phyloP scores from a whole-genome alignment of 2,797 vertebrate species.

The Schizopygopsis pylzovi region DNA sequence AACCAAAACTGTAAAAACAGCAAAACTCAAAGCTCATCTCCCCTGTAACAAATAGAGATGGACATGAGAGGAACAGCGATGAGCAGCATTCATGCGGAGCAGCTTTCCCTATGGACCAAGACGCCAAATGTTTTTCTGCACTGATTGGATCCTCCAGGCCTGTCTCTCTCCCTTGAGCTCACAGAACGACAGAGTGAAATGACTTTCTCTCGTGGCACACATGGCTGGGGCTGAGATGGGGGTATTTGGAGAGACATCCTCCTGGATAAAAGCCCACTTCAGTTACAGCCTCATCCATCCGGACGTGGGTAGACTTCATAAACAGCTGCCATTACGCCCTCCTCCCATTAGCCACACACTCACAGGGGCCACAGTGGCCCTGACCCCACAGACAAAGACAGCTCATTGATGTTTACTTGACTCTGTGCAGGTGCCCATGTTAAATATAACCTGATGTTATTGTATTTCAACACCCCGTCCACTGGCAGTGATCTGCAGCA shows the following conservation, averaged over 20 bases:
- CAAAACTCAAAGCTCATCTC: slow-evolving; percentile 31
- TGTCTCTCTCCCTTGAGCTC: slow-evolving; percentile 61
- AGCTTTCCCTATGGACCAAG: slow-evolving; percentile 61
- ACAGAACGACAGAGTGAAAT: slow-evolving; percentile 57
- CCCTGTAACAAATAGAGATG: slow-evolving; percentile 24
- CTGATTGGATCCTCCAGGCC: slow-evolving; percentile 67
- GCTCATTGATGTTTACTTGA: slow-evolving; percentile 15
- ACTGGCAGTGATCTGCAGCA: slow-evolving; percentile 19
- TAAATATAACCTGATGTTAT: slow-evolving; percentile 8
- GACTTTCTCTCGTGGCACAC: slow-evolving; percentile 51
- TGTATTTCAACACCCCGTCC: slow-evolving; percentile 31
- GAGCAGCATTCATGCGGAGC: slow-evolving; percentile 62
- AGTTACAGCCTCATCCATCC: slow-evolving; percentile 65
- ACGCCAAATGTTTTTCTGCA: slow-evolving; percentile 53
- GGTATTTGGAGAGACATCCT: slow-evolving; percentile 72
- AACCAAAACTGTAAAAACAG: slow-evolving; percentile 33
- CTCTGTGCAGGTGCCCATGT: slow-evolving; percentile 9
- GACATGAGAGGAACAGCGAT: slow-evolving; percentile 34
- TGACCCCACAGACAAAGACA: neutral
- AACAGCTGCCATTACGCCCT: slow-evolving; percentile 65
- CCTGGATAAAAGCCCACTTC: slow-evolving; percentile 72
- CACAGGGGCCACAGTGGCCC: slow-evolving; percentile 15
- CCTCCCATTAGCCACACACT: slow-evolving; percentile 4
- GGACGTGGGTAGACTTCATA: slow-evolving; percentile 73
- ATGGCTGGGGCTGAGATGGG: slow-evolving; percentile 64